Percentiles rank a stretch among this genome's conserved stretches.
Evolutionary conservation across 2,888 invertebrate genomes (phyloP).

Genomic region (Pyrochroa serraticornis): DNA sequence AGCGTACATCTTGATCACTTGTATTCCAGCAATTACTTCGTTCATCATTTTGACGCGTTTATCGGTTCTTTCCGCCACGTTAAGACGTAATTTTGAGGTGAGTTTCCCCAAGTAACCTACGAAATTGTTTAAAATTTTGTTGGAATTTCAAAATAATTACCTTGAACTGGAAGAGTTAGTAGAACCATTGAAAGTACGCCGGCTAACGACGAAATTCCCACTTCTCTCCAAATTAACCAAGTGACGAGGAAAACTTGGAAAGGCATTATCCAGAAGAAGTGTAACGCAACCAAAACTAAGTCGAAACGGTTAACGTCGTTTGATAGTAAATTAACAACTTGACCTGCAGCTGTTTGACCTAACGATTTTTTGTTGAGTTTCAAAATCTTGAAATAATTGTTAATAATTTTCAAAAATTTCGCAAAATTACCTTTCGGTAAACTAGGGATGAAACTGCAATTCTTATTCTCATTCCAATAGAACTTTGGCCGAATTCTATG

Average conservation of each 20-base stretch:
- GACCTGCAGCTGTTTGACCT: constrained; percentile 79
- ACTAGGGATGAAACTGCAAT: constrained; percentile 78
- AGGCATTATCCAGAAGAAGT: constrained; percentile 80
- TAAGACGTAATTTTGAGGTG: constrained; percentile 55
- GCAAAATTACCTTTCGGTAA: constrained; percentile 60
- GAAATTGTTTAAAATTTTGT: constrained; percentile 26
- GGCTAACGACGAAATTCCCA: constrained; percentile 62
- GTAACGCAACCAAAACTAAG: constrained; percentile 69
- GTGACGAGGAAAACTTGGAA: constrained; percentile 70
- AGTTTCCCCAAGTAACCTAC: constrained; percentile 58
- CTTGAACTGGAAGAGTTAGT: constrained; percentile 59
- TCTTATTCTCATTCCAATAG: constrained; percentile 76
- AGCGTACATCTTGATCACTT: constrained; percentile 80
- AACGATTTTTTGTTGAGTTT: constrained; percentile 70
- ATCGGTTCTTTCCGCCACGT: constrained; percentile 63
- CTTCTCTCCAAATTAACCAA: constrained; percentile 62
- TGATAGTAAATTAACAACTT: constrained; percentile 80
- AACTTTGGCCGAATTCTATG: constrained; percentile 65
- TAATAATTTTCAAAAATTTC: not conserved
- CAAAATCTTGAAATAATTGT: constrained; percentile 57
- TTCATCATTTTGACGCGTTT: constrained; percentile 73
- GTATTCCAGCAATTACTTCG: constrained; percentile 74
- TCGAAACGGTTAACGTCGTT: constrained; percentile 85
- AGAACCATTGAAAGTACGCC: constrained; percentile 63
- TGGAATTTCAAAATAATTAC: too few relatives aligned